Percentiles rank a stretch among this genome's conserved stretches.
phyloP scores from a whole-genome alignment of 2,113 vertebrate species.

The Zosterops japonicus region DNA sequence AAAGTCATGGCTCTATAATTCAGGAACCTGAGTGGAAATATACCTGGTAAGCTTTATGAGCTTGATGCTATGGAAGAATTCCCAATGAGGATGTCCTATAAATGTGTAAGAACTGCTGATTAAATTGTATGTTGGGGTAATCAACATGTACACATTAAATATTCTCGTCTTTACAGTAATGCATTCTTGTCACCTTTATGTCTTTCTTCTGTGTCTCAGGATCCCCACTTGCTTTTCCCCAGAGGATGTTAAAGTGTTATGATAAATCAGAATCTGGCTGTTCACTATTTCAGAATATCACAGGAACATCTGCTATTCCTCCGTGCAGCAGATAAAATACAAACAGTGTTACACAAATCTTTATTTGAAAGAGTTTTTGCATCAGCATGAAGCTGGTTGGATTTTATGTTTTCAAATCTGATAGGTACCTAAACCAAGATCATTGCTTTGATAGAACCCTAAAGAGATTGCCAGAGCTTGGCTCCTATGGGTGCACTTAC shows the following conservation, averaged over 20 bases:
- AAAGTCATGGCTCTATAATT: constrained; percentile 40
- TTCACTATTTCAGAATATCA: background rate
- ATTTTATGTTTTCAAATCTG: background rate
- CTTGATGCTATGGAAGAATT: constrained; percentile 30
- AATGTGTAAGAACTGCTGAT: constrained; percentile 37
- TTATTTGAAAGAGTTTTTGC: background rate
- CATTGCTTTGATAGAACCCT: background rate
- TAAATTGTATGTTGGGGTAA: constrained; percentile 37
- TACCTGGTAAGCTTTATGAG: constrained; percentile 27
- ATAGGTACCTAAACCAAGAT: background rate
- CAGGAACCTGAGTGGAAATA: constrained; percentile 12
- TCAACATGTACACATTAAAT: constrained; percentile 36
- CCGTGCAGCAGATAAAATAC: background rate
- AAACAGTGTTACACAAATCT: background rate
- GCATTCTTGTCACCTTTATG: constrained; percentile 3
- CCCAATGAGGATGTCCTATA: constrained; percentile 23
- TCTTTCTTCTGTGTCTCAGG: background rate
- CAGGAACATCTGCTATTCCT: background rate
- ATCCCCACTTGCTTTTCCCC: background rate
- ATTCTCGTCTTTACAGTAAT: background rate
- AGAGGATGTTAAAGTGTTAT: background rate
- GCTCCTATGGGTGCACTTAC: background rate
- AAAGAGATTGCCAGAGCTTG: background rate
- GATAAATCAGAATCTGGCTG: background rate
- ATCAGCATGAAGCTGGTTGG: background rate